Evolutionary conservation across 2,888 invertebrate species (phyloP).

Genomic region (Volucella zonaria): DNA sequence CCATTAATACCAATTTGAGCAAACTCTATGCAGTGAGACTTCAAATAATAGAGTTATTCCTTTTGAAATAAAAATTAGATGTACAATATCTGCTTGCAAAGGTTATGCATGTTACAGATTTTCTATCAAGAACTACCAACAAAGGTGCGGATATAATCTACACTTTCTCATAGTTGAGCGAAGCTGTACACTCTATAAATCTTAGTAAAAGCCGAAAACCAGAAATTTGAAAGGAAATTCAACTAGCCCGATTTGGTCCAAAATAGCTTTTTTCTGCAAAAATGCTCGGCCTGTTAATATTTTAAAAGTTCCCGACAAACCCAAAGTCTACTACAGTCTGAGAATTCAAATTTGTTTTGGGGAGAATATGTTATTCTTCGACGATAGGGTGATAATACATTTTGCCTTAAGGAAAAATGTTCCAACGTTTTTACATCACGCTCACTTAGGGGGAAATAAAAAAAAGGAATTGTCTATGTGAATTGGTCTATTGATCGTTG

Average conservation of each 20-base stretch:
- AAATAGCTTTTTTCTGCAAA: not conserved
- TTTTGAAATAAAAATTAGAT: constrained; percentile 33
- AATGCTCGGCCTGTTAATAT: constrained; percentile 66
- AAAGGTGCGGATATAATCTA: not conserved
- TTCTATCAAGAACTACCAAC: constrained; percentile 82
- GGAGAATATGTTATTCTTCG: constrained; percentile 72
- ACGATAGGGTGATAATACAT: constrained; percentile 69
- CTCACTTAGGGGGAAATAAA: too few species aligned
- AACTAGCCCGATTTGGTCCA: not conserved
- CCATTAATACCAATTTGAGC: constrained; percentile 39
- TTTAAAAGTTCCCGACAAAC: constrained; percentile 34
- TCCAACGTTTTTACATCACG: not conserved
- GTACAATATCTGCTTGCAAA: constrained; percentile 33
- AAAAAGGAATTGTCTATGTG: too few species aligned
- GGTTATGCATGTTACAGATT: constrained; percentile 79
- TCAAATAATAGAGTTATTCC: constrained; percentile 28
- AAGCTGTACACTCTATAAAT: constrained; percentile 40
- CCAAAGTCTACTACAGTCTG: constrained; percentile 64
- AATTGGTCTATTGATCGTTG: too few species aligned
- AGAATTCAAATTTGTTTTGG: constrained; percentile 69
- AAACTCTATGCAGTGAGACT: constrained; percentile 34
- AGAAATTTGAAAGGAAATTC: not conserved
- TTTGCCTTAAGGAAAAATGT: not conserved
- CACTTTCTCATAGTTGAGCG: constrained; percentile 21
- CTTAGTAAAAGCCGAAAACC: constrained; percentile 13